Conservation (phyloP, 2,888 invertebrate genomes). For the Quadroppia sp. region DNA sequence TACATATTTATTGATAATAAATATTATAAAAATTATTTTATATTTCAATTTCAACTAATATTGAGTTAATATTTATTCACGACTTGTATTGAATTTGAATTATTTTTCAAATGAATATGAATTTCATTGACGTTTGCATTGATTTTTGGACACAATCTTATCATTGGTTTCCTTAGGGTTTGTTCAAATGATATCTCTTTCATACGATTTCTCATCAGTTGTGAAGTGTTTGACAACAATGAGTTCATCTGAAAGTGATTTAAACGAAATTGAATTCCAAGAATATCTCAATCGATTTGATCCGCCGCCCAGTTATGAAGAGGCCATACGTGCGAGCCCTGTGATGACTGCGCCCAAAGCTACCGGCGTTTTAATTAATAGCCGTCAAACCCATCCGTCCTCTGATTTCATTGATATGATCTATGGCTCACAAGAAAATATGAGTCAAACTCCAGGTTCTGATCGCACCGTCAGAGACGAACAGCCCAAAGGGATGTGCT, state of each 20-base stretch:
- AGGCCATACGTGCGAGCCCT: background rate
- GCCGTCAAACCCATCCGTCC: background rate
- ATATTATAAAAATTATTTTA: background rate
- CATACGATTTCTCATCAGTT: background rate
- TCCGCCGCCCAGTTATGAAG: conserved; percentile 24
- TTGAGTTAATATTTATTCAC: no score
- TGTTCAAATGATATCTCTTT: background rate
- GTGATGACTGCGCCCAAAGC: background rate
- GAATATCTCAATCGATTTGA: background rate
- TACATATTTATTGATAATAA: background rate
- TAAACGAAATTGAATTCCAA: background rate
- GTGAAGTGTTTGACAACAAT: background rate
- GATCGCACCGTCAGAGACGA: background rate
- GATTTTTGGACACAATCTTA: background rate
- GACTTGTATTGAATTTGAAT: background rate
- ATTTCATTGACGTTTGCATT: background rate
- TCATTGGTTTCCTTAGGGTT: background rate
- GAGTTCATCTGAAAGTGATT: background rate
- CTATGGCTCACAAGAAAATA: background rate
- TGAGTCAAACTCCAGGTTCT: background rate
- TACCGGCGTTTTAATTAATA: background rate
- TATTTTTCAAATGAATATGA: background rate
- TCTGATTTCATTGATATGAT: conserved; percentile 20
- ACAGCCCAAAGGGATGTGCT: background rate
- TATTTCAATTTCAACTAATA: background rate